Evolutionary conservation across 2,113 vertebrate species (phyloP), one percentile per base, ranked within the genome.

Genomic region (Eubucco bourcierii): DNA sequence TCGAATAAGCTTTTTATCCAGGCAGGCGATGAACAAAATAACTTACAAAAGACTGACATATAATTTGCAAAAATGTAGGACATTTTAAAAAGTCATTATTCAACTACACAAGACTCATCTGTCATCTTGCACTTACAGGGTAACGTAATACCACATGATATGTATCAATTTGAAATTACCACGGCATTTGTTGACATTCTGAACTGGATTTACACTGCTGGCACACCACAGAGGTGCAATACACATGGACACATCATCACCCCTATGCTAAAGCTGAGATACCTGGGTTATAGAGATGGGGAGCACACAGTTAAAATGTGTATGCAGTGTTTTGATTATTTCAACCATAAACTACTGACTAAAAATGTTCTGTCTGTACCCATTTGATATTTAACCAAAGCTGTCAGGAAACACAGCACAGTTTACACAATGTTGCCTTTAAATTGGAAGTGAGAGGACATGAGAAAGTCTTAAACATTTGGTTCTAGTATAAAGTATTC

Each of bases 391-490:
- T 84, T 78, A 95, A 93, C 94, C 87, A 94, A 95, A 91, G 77
- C 95, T 96, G 86, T 94, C 94, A 96, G 94, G 90, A 94, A 96
- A 91, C 79, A 79, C 16, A 95, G 93, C 71, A 61, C 81, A 95
- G 91, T 93, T 95, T 96, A 90, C 91, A 95, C 58, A 87, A 34
- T 50, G 44, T 60, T 90, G 93, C 87, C 80, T 95, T 96, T 95
- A 87, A 89, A 93, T 74, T 88, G 76, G 81, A 96, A 91, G 89
- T 59, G 88, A 93, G 84, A 94, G 95, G 86, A 93, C 84, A 72
- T 68, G 82, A 95, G 90, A 81, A 95, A 92, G 94, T 71, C 46
- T 90, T 88, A 86, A 93, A 83, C 67, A 89, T 86, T 88, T 76
- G 20, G 46, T 25, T 90, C 61, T 60, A 91, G 91, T 52, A 84